phyloP scores from a whole-genome alignment of 1,140 invertebrate genomes.

The Panulirus ornatus region DNA sequence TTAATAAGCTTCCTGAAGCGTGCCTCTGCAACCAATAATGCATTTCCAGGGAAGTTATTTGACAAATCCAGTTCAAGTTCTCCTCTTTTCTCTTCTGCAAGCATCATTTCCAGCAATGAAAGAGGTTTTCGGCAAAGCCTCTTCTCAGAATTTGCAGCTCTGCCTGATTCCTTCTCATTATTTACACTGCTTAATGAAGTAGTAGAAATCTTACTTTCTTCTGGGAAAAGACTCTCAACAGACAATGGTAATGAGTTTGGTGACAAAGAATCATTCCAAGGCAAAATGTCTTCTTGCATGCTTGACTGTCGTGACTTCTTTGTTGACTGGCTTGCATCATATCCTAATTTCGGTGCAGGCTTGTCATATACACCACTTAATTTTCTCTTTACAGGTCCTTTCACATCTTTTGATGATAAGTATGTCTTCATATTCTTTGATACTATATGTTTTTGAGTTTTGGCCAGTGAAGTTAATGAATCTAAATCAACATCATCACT shows the following conservation, averaged over 20 bases:
- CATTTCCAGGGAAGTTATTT: constrained; percentile 55
- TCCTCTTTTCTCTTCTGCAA: constrained; percentile 68
- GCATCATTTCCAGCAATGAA: constrained; percentile 74
- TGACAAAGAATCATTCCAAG: background rate
- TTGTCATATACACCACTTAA: background rate
- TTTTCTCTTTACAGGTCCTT: constrained; percentile 1
- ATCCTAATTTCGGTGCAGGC: background rate
- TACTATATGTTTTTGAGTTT: background rate
- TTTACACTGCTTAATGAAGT: background rate
- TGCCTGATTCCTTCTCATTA: background rate
- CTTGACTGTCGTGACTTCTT: background rate
- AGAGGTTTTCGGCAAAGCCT: background rate
- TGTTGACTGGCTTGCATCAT: background rate
- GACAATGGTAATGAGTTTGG: background rate
- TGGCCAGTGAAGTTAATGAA: background rate
- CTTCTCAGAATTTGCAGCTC: background rate
- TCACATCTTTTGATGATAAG: background rate
- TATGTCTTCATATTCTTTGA: background rate
- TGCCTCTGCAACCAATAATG: constrained; percentile 61
- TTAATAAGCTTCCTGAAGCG: constrained; percentile 66
- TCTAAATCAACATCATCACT: background rate
- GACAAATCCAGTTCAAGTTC: constrained; percentile 73
- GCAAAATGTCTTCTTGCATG: background rate
- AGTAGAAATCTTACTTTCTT: background rate
- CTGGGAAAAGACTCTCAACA: background rate